These are phyloP conservation scores for Helogale parvula DNA, from an alignment of 2,113 vertebrate species.

Conservation along the genomic window DNA sequence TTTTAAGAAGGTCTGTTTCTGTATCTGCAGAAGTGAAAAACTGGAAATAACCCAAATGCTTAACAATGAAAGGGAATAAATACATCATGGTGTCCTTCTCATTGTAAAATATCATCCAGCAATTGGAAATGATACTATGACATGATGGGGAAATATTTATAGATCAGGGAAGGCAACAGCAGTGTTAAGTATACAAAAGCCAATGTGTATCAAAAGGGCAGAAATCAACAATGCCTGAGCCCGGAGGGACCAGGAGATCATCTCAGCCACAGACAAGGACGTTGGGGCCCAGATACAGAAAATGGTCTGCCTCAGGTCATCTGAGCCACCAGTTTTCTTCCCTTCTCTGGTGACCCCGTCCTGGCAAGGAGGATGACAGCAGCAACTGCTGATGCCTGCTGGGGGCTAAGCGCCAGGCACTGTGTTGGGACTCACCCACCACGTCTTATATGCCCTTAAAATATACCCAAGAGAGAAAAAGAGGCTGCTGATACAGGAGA, in stretches of 20 bases:
- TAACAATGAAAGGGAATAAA: not conserved
- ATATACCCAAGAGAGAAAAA: not conserved
- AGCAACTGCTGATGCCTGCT: not conserved
- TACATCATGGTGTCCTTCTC: not conserved
- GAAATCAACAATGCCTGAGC: not conserved
- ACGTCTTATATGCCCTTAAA: not conserved
- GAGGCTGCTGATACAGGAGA: not conserved
- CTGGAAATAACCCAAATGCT: not conserved
- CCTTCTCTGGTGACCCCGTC: not conserved
- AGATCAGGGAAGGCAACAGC: not conserved
- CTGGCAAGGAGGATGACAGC: not conserved
- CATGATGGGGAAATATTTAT: not conserved
- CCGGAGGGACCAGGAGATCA: not conserved
- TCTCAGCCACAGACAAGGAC: not conserved
- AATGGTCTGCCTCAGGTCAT: not conserved
- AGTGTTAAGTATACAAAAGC: not conserved
- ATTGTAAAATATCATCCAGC: not conserved
- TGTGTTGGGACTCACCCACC: not conserved
- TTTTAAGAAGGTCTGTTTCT: not conserved
- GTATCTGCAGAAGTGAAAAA: conserved; percentile 13
- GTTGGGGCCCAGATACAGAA: not conserved
- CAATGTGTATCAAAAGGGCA: not conserved
- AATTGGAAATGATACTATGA: not conserved
- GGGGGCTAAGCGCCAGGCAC: not conserved
- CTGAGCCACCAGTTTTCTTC: not conserved